phyloP scores from a whole-genome alignment of 2,888 invertebrate species.

The Suillia variegata region DNA sequence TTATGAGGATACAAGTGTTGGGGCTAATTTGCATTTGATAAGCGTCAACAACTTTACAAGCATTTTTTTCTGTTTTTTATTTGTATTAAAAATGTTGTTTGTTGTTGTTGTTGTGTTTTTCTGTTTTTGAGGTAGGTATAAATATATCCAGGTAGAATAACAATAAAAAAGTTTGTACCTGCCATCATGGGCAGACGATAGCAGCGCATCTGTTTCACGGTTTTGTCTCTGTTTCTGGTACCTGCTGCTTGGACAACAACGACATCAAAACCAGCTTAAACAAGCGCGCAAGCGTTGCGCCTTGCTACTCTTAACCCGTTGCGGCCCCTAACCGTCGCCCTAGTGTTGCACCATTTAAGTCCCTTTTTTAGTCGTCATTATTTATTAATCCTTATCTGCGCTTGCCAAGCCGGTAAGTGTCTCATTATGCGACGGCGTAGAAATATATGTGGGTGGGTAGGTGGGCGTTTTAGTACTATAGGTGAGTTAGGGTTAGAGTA shows the following conservation, averaged over 20 bases:
- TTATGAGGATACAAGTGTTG: background rate
- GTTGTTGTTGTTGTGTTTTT: too few relatives aligned
- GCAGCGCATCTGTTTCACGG: background rate
- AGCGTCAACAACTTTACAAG: conserved; percentile 1
- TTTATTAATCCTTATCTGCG: conserved; percentile 19
- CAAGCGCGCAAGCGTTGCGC: too few relatives aligned
- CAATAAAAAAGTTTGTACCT: too few relatives aligned
- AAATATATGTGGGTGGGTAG: background rate
- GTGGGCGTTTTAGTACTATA: background rate
- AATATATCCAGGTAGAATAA: too few relatives aligned
- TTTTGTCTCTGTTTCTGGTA: too few relatives aligned
- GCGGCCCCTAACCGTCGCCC: background rate
- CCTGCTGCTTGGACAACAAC: too few relatives aligned
- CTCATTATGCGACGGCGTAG: background rate
- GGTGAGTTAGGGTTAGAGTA: background rate
- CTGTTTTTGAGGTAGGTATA: too few relatives aligned
- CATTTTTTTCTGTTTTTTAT: conserved; percentile 2
- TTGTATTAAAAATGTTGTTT: background rate
- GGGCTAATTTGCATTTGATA: conserved; percentile 1
- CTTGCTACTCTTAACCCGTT: background rate
- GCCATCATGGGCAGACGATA: too few relatives aligned
- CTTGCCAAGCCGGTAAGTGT: conserved; percentile 10
- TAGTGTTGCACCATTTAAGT: background rate
- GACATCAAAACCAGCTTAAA: background rate
- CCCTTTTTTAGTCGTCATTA: conserved; percentile 2